Conservation (phyloP, 2,888 invertebrate species). For the Cetonia aurata region DNA sequence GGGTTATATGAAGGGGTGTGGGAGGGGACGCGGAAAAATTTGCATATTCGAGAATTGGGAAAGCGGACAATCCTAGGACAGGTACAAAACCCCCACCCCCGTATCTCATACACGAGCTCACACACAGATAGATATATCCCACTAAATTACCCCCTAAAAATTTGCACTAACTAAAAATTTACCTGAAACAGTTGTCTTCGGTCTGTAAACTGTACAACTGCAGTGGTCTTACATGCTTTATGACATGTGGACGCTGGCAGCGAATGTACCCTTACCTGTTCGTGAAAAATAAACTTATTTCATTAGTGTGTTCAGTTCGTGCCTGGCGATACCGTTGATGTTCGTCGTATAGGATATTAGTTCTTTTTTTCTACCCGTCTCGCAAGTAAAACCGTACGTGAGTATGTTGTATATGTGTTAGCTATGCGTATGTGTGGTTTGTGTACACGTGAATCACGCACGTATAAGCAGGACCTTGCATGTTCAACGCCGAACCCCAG, state of each 20-base stretch:
- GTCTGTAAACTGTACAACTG: constrained; percentile 4
- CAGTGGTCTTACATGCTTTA: constrained; percentile 16
- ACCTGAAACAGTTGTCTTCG: constrained; percentile 38
- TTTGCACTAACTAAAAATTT: constrained; percentile 43
- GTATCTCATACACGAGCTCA: constrained; percentile 1
- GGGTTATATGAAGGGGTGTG: constrained; percentile 5
- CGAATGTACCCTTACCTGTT: constrained; percentile 12
- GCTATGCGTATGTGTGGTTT: not conserved
- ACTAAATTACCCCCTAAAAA: constrained; percentile 32
- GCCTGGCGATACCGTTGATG: too few species aligned
- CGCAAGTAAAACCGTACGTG: constrained; percentile 13
- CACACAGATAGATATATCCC: constrained; percentile 21
- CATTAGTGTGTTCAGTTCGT: too few species aligned
- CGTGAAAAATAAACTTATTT: not conserved
- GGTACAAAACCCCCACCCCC: constrained; percentile 38
- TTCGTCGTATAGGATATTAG: not conserved
- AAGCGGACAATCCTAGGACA: constrained; percentile 25
- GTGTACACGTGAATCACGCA: constrained; percentile 32
- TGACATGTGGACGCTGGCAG: constrained; percentile 15
- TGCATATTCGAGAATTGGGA: constrained; percentile 36
- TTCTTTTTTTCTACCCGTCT: constrained; percentile 9
- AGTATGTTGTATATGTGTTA: constrained; percentile 22
- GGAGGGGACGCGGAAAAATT: constrained; percentile 17
- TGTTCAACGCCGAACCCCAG: constrained; percentile 40
- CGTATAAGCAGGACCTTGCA: constrained; percentile 46